Evolutionary conservation across 2,113 vertebrate genomes (phyloP), one percentile per base, ranked within the genome.

Genomic region (Ophiodon elongatus): DNA sequence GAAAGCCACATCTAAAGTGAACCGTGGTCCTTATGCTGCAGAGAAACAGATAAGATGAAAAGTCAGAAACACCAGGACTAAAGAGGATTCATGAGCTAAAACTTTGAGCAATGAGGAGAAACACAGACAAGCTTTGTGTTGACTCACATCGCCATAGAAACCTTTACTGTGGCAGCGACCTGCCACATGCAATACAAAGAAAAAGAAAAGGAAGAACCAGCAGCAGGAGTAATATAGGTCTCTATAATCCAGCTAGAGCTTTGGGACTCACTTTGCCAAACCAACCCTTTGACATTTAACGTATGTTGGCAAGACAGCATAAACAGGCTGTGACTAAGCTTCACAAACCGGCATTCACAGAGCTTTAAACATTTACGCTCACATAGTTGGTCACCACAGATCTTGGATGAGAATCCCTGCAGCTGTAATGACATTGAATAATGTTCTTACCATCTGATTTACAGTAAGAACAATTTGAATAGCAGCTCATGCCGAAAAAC

Each of bases 121-220:
- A 87, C 70, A 76, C 80, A 83, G 84, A 31, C 63, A 13, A 57
- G 56, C 68, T 83, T 89, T 91, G 85, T 92, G 90, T 92, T 90
- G 90, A 83, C 88, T 74, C 45, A 6, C 7, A 47, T 94, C 74
- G 19, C 92, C 85, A 88, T 91, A 71, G 93, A 84, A 89, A 94
- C 91, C 70, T 80, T 83, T 62, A 73, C 67, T 79, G 67, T 62
- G 86, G 84, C 79, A 67, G 54, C 14, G 9, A 85, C 56, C 54
- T 77, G 85, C 73, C 76, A 80, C 60, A 67, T 80, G 56, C 67
- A 84, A 85, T 82, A 84, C 65, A 78, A 90, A 86, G 45, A 67
- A 57, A 67, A 71, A 82, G 80, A 76, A 41, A 79, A 74, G 67
- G 77, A 74, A 89, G 73, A 88, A 88, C 82, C 64, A 76, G 57